Evolutionary conservation across 2,113 vertebrate species (phyloP).

Genomic region (Eonycteris spelaea): DNA sequence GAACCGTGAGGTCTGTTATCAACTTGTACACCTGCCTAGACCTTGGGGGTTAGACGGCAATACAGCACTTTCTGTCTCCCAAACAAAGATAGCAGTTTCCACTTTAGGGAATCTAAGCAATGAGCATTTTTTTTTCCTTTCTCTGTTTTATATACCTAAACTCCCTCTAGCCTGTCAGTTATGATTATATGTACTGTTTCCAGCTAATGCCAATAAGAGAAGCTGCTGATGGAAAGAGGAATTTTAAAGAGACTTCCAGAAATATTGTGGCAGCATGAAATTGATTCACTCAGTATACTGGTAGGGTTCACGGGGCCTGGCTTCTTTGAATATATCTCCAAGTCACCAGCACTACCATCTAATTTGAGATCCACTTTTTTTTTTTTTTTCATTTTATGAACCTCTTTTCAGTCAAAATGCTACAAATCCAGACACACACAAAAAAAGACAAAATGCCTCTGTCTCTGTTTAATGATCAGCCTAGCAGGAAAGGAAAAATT

Average conservation of each 20-base stretch:
- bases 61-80: constrained; percentile 38
- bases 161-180: constrained; percentile 49
- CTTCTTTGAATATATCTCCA: neutral
- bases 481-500: constrained; percentile 25
- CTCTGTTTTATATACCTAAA: constrained; percentile 20
- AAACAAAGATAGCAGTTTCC: constrained; percentile 42
- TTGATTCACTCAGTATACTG: neutral
- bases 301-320: neutral
- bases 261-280: constrained; percentile 37
- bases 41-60: constrained; percentile 40
- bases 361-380: neutral
- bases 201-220: constrained; percentile 63
- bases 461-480: constrained; percentile 47
- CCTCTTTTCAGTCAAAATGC: constrained; percentile 25
- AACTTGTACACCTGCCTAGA: constrained; percentile 43
- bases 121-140: constrained; percentile 40
- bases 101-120: constrained; percentile 44
- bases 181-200: constrained; percentile 35
- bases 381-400: neutral
- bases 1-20: neutral
- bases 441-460: constrained; percentile 35
- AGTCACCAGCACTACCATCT: neutral
- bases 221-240: constrained; percentile 18
- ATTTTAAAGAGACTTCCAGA: constrained; percentile 52
- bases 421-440: constrained; percentile 7